A percentile compares a stretch with the other conserved stretches of the same genome.
These are phyloP conservation scores for Elephas maximus DNA, from an alignment of 2,113 vertebrate species.

Conservation along the genomic window DNA sequence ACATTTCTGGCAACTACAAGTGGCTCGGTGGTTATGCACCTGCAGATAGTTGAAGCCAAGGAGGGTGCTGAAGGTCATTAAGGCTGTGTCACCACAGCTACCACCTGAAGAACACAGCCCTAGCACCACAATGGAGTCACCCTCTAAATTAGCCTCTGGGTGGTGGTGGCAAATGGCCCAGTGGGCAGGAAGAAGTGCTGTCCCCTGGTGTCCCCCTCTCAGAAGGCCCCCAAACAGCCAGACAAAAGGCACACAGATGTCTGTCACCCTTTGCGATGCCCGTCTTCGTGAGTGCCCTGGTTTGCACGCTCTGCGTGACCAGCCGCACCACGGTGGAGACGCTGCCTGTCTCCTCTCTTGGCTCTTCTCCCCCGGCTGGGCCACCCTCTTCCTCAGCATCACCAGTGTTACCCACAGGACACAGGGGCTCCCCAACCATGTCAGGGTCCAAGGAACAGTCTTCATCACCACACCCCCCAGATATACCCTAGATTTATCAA, in stretches of 20 bases:
- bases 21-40: not conserved
- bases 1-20: not conserved
- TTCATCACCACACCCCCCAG: too few species aligned
- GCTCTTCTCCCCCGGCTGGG: not conserved
- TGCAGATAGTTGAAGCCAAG: too few species aligned
- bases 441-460: too few species aligned
- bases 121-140: not conserved
- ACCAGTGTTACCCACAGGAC: not conserved
- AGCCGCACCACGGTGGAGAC: fast-evolving
- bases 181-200: not conserved
- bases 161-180: not conserved
- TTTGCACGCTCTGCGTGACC: fast-evolving
- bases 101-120: not conserved
- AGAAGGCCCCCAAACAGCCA: fast-evolving
- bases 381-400: not conserved
- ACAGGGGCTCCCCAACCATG: not conserved
- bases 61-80: fast-evolving
- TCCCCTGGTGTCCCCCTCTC: too few species aligned
- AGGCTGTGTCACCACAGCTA: not conserved
- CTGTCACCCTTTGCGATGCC: fast-evolving
- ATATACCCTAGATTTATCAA: not conserved
- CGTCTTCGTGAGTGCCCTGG: fast-evolving
- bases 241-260: too few species aligned
- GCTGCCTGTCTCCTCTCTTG: not conserved
- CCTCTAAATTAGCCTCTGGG: not conserved